Conservation (phyloP, 2,888 invertebrate genomes). For the Hyalella azteca region DNA sequence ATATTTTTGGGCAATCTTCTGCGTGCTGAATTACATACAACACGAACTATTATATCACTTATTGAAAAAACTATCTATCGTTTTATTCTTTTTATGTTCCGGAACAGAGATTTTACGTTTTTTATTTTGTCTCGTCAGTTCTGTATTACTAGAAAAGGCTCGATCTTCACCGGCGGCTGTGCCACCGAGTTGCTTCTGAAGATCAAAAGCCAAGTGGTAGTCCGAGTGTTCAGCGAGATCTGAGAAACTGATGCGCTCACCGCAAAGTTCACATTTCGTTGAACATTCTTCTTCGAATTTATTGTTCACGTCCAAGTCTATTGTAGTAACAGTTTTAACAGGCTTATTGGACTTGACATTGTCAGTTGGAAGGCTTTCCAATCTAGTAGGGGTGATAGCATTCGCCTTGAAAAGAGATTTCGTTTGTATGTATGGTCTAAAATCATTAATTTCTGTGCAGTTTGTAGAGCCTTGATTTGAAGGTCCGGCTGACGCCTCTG, state of each 20-base stretch:
- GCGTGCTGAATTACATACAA: background rate
- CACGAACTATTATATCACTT: background rate
- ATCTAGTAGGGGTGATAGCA: too few species aligned
- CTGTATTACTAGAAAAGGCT: background rate
- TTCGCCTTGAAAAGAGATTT: too few species aligned
- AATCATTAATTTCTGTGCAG: too few species aligned
- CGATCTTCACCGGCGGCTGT: background rate
- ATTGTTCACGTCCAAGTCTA: too few species aligned
- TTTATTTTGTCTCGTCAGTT: background rate
- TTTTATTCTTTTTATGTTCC: background rate
- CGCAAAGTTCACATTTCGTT: constrained; percentile 72
- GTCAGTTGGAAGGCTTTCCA: too few species aligned
- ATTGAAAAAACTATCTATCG: constrained; percentile 15
- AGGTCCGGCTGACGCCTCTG: too few species aligned
- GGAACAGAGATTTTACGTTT: background rate
- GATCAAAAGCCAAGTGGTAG: constrained; percentile 81
- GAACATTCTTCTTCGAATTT: constrained; percentile 63
- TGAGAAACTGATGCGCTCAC: constrained; percentile 69
- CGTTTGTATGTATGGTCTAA: too few species aligned
- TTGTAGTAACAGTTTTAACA: too few species aligned
- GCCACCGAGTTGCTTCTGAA: constrained; percentile 62
- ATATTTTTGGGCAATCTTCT: background rate
- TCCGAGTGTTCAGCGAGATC: constrained; percentile 79
- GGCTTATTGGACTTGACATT: too few species aligned
- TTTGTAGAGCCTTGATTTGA: too few species aligned